Evolutionary conservation across 2,113 vertebrate genomes (phyloP), one percentile per base, ranked within the genome.

Genomic region (Polyodon spathula): DNA sequence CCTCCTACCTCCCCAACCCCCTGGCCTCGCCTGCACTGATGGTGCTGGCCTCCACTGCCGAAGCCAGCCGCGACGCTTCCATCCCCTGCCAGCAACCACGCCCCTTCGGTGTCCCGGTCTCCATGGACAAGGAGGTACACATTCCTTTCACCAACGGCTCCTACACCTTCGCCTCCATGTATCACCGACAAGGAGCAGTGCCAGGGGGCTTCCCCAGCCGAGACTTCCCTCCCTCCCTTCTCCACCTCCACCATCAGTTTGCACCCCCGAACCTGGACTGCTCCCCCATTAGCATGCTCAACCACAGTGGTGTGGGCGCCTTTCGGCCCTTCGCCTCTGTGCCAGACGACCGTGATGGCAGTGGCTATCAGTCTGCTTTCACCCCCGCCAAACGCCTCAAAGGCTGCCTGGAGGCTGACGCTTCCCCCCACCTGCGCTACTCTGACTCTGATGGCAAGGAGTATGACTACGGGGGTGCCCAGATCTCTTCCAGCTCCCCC

Each of bases 91-190:
- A 99, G 79, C 95, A 95, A 76, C 93, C 95, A 0, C 89, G 95
- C 63, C 94, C 95, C 48, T 98, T 98, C 65, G 95, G 95, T n/a
- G 96, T 96, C 62, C 95, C 96, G 0, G 93, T 97, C 43, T 97
- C 94, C 2, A 91, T 96, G 66, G 95, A 98, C 61, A 99, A 99
- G 81, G 96, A 98, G 8, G 92, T 97, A 71, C 96, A 99, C 64
- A 94, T 99, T 67, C 96, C 96, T 3, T 99, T 99, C 69, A 97
- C 95, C 78, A 99, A 97, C 37, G 95, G 94, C 67, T 99, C 96
- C 8, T 99, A 99, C 63, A 97, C 96, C 61, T 99, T 99, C 68
- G 93, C 96, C 61, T 99, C 96, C 66, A 96, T 99, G 93, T 99
- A 99, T 70, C 96, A 99, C 74, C 89, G 96, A 66, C 96, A 98